Evolutionary conservation across 1,140 invertebrate genomes (phyloP), one percentile per base, ranked within the genome.

Genomic region (Atopsyche davidsoni): DNA sequence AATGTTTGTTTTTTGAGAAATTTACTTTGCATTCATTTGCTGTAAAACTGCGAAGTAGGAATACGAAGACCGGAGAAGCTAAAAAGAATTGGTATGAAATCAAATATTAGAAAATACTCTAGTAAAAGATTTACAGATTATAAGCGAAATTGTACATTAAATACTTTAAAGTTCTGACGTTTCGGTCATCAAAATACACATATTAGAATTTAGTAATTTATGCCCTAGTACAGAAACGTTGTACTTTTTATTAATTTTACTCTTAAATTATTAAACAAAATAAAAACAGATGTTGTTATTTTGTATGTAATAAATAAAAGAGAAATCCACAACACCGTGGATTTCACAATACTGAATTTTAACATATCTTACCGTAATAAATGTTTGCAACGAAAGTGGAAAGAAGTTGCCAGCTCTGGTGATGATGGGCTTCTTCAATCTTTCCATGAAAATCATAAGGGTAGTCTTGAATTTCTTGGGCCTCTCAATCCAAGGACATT

Each of bases 11-110:
- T n/a, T n/a, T n/a, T n/a, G n/a, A n/a, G n/a, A n/a, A n/a, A n/a
- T 46, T 47, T 31, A 50, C 46, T 51, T 42, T 2, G 25, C 34
- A 34, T 53, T 51, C 17, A 44, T 2, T 39, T 50, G 47, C 39
- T 57, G 57, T 7, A 64, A 34, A 17, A 64, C 38, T 31, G 55
- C 58, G 45, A 61, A 61, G 44, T 60, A 60, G n/a, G 60, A 61
- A 42, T 61, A 64, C 3, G 62, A 64, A 11, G 57, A 60, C 53
- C 59, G 55, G 10, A 62, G 41, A 22, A 64, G 56, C 62, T 64
- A 47, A 35, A 54, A 52, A 41, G n/a, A n/a, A n/a, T n/a, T n/a
- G 40, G 40, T 24, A 24, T 19, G 11, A 34, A 25, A 6, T 42
- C 17, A 18, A 1, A 47, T 13, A 1, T 23, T 36, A 22, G 25